phyloP scores from a whole-genome alignment of 2,888 invertebrate genomes.

The Trachelus tabidus region DNA sequence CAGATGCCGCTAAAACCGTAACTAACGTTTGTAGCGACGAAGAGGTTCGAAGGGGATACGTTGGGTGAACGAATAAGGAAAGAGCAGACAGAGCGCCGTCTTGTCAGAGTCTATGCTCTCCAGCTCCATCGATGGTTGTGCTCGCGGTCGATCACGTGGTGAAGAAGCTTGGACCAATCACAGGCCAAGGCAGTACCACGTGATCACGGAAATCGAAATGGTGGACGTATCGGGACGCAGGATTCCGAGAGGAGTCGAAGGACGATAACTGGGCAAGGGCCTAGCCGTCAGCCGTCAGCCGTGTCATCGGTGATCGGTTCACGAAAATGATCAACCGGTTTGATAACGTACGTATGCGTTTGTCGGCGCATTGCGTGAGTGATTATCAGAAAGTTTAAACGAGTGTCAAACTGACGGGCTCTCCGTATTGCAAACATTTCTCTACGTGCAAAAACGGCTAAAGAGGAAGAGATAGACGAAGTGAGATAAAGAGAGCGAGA shows the following conservation, averaged over 20 bases:
- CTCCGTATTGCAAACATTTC: slow-evolving; percentile 42
- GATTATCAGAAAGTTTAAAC: slow-evolving; percentile 25
- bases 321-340: slow-evolving; percentile 18
- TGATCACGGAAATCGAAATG: slow-evolving; percentile 61
- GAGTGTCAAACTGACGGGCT: slow-evolving; percentile 36
- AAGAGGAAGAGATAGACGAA: too few species aligned
- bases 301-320: slow-evolving; percentile 42
- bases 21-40: neutral
- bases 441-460: slow-evolving; percentile 2
- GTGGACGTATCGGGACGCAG: slow-evolving; percentile 63
- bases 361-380: slow-evolving; percentile 10
- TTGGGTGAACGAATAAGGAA: neutral
- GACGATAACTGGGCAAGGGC: slow-evolving; percentile 56
- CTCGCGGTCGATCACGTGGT: slow-evolving; percentile 38
- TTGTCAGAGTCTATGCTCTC: neutral
- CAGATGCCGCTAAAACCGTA: neutral
- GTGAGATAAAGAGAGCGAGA: too few species aligned
- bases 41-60: neutral
- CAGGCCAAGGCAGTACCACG: slow-evolving; percentile 39
- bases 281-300: slow-evolving; percentile 37
- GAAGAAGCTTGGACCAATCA: slow-evolving; percentile 27
- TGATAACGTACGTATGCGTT: neutral
- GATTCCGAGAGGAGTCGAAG: slow-evolving; percentile 58
- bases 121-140: slow-evolving; percentile 11
- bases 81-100: neutral